phyloP scores from a whole-genome alignment of 2,113 vertebrate genomes.

The Zonotrichia leucophrys region DNA sequence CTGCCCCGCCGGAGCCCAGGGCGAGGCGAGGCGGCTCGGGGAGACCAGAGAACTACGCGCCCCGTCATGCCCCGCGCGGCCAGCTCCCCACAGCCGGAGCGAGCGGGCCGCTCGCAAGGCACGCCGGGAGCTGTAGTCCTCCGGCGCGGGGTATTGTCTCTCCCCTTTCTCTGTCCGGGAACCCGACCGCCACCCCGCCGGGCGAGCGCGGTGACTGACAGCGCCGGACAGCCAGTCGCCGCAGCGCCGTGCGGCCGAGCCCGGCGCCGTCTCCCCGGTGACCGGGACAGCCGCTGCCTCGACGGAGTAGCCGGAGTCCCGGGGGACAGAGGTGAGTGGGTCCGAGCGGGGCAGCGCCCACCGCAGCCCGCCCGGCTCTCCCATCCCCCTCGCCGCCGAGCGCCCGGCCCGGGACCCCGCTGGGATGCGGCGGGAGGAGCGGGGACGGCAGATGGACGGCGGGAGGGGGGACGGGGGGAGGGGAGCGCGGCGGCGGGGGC shows the following conservation, averaged over 20 bases:
- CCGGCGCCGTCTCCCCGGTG: conserved; percentile 40
- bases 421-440: background rate
- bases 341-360: background rate
- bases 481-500: background rate
- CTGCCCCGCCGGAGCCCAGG: background rate
- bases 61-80: background rate
- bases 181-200: conserved; percentile 26
- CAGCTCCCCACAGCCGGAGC: accelerated
- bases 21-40: background rate
- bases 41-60: background rate
- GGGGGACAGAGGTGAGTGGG: background rate
- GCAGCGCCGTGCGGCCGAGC: background rate
- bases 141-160: background rate
- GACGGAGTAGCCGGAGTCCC: background rate
- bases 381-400: background rate
- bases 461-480: background rate
- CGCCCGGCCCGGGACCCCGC: background rate
- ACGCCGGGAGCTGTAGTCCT: conserved; percentile 45
- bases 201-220: conserved; percentile 44
- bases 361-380: background rate
- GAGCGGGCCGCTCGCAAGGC: accelerated
- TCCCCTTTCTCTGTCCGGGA: conserved; percentile 33
- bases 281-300: conserved; percentile 1
- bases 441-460: background rate
- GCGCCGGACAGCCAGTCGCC: conserved; percentile 41